These are phyloP conservation scores for Glyphotaelius pellucidus DNA, from an alignment of 2,888 invertebrate species.

Conservation along the genomic window DNA sequence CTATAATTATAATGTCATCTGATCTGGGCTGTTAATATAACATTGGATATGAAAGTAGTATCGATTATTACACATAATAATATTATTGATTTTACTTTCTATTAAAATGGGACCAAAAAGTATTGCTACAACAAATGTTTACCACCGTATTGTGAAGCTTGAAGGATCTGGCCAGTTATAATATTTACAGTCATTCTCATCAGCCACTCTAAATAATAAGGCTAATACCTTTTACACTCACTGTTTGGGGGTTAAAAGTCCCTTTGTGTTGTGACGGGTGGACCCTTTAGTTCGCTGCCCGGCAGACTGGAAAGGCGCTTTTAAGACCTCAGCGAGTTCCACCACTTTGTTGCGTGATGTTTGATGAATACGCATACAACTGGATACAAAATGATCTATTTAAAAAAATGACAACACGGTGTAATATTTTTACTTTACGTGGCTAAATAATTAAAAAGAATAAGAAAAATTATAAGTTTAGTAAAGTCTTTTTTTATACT, in stretches of 20 bases:
- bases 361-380: neutral
- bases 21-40: too few species aligned
- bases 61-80: too few species aligned
- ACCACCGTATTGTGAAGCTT: neutral
- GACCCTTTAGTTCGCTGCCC: constrained; percentile 43
- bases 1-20: too few species aligned
- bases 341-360: neutral
- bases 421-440: neutral
- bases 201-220: constrained; percentile 59
- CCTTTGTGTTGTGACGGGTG: constrained; percentile 57
- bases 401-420: neutral
- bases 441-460: neutral
- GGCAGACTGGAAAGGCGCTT: constrained; percentile 19
- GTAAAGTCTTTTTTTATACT: too few species aligned
- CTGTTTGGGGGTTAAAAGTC: constrained; percentile 55
- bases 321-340: neutral
- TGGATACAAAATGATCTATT: neutral
- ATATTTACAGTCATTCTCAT: constrained; percentile 46
- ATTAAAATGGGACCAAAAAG: neutral
- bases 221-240: constrained; percentile 59
- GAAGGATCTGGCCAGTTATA: constrained; percentile 56
- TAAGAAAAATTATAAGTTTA: neutral
- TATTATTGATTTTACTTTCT: neutral
- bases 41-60: too few species aligned
- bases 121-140: neutral